Evolutionary conservation across 2,797 vertebrate genomes (phyloP), one percentile per base, ranked within the genome.

Genomic region (Chelmon rostratus): DNA sequence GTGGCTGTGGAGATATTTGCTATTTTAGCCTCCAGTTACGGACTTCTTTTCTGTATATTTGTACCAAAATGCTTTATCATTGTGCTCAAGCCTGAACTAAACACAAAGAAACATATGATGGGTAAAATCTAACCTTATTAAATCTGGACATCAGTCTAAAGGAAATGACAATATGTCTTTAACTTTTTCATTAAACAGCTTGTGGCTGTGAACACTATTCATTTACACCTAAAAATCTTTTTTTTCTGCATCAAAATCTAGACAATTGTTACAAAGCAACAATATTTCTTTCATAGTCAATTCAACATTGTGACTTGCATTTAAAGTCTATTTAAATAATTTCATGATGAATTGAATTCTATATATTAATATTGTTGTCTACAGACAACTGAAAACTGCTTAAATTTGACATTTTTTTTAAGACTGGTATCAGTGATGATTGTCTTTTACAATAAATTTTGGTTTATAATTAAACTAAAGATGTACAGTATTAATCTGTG

Each of bases 1-100:
- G 94, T 94, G 4, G 94, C 94, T 25, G 94, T 95, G 28, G 94
- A 95, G 68, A 94, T 95, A 81, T 95, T 95, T 92, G 94, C 93
- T 0, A 95, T 95, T 79, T 65, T 95, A 25, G 94, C 93, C 2
- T 95, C 94, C 5, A 94, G 93, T 71, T 95, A 87, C 80, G 94
- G 93, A 0, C 68, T 95, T 19, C 89, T 95, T 8, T 87, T 94
- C 25, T 95, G 93, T 76, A 95, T 95, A 78, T 95, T 95, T 91
- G 44, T 88, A 10, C 94, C 94, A 4, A 95, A 95, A 78, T 95
- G 94, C 57, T 94, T 86, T 56, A 91, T 94, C 0, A 92, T 95
- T 85, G 75, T 95, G 66, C 40, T 94, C 13, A 92, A 88, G 85
- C 94, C 94, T 72, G 90, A 95, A 73, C 84, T 92, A 16, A 91